These are phyloP conservation scores for Bellardia pandia DNA, from an alignment of 2,888 invertebrate genomes.

Conservation along the genomic window DNA sequence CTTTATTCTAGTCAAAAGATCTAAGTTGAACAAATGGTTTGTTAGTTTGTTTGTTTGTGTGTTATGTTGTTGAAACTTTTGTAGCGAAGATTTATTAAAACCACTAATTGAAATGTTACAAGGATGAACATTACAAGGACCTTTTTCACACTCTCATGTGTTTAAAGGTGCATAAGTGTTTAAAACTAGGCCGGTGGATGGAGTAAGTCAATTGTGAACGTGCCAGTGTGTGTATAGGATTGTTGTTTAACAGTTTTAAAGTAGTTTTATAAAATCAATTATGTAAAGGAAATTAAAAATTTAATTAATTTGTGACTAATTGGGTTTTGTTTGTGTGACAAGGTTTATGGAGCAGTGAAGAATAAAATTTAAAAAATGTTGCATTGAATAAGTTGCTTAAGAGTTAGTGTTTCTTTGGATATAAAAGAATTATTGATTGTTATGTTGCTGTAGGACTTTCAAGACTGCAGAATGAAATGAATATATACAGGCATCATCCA, in stretches of 20 bases:
- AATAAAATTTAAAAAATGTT: too few species aligned
- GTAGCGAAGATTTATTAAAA: conserved; percentile 66
- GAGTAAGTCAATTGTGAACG: background rate
- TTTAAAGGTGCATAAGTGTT: background rate
- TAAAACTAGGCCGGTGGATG: background rate
- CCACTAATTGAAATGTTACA: conserved; percentile 70
- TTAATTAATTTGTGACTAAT: conserved; percentile 59
- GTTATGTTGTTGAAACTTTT: conserved; percentile 29
- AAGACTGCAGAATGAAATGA: too few species aligned
- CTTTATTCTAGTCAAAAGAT: background rate
- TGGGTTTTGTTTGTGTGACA: background rate
- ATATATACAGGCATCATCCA: too few species aligned
- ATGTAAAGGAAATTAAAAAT: conserved; percentile 64
- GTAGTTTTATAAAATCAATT: conserved; percentile 62
- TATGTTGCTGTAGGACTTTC: too few species aligned
- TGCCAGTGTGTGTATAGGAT: background rate
- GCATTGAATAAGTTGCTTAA: too few species aligned
- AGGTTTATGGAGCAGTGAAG: background rate
- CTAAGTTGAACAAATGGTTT: conserved; percentile 34
- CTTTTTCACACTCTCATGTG: background rate
- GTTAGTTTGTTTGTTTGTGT: conserved; percentile 4
- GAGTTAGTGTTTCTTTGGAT: too few species aligned
- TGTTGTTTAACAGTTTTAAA: conserved; percentile 38
- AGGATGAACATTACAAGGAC: conserved; percentile 54
- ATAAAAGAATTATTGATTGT: too few species aligned